Conservation (phyloP, 2,113 vertebrate species). For the Podocnemis expansa region DNA sequence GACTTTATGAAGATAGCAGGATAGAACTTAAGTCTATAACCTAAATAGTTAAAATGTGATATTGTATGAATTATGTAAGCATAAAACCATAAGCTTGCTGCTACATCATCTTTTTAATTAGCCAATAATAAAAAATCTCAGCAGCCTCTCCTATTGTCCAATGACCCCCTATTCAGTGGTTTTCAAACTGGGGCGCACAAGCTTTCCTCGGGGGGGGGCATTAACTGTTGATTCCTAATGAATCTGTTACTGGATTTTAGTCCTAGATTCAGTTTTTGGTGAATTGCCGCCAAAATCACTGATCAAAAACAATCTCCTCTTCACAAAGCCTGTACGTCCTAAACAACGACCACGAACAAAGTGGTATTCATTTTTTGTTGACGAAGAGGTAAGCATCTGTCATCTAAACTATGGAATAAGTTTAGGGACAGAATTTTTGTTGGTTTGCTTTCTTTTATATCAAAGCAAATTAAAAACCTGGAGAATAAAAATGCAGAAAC, state of each 20-base stretch:
- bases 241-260: neutral
- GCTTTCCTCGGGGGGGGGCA: neutral
- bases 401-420: neutral
- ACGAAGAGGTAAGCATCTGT: neutral
- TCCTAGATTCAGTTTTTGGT: conserved; percentile 33
- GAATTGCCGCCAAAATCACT: neutral
- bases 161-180: neutral
- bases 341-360: neutral
- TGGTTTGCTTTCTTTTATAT: neutral
- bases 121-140: neutral
- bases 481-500: neutral
- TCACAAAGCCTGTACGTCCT: neutral
- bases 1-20: neutral
- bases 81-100: neutral
- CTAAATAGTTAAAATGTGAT: neutral
- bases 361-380: neutral
- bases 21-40: neutral
- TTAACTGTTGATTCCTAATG: neutral
- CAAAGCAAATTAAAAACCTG: neutral
- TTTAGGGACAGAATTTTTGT: neutral
- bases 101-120: no score
- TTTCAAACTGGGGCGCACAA: no score
- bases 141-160: neutral
- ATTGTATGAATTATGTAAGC: neutral
- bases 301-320: conserved; percentile 13